Evolutionary conservation across 2,888 invertebrate species (phyloP).

Genomic region (Cylloceria caligata): DNA sequence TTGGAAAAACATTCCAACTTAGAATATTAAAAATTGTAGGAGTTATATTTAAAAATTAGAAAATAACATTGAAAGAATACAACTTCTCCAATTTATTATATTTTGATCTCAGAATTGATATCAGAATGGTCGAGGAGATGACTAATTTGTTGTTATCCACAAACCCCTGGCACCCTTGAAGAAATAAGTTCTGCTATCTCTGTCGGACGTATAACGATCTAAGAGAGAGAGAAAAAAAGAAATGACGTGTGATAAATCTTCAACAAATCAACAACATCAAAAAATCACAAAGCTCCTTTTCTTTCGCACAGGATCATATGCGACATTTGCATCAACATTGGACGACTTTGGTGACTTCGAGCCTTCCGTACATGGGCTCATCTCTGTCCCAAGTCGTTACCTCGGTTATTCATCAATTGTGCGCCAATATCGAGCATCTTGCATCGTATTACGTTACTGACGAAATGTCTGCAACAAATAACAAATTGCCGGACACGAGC

Average conservation of each 20-base stretch:
- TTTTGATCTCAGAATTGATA: no score
- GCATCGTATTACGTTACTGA: constrained; percentile 82
- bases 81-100: no score
- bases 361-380: constrained; percentile 92
- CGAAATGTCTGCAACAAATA: constrained; percentile 68
- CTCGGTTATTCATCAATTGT: constrained; percentile 92
- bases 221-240: no score
- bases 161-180: no score
- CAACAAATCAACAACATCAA: no score
- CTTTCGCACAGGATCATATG: constrained; percentile 86
- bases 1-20: no score
- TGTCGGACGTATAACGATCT: no score
- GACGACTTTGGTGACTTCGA: constrained; percentile 92
- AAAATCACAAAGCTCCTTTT: neutral
- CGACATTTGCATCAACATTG: constrained; percentile 92
- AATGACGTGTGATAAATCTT: no score
- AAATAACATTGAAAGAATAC: neutral
- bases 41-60: neutral
- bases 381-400: constrained; percentile 92
- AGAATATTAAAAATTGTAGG: no score
- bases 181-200: no score
- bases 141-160: no score
- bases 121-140: no score
- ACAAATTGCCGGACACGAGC: constrained; percentile 78
- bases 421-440: constrained; percentile 90